Percentiles rank a stretch among this genome's conserved stretches.
Conservation (phyloP, 2,797 vertebrate species). For the Cygnus olor region DNA sequence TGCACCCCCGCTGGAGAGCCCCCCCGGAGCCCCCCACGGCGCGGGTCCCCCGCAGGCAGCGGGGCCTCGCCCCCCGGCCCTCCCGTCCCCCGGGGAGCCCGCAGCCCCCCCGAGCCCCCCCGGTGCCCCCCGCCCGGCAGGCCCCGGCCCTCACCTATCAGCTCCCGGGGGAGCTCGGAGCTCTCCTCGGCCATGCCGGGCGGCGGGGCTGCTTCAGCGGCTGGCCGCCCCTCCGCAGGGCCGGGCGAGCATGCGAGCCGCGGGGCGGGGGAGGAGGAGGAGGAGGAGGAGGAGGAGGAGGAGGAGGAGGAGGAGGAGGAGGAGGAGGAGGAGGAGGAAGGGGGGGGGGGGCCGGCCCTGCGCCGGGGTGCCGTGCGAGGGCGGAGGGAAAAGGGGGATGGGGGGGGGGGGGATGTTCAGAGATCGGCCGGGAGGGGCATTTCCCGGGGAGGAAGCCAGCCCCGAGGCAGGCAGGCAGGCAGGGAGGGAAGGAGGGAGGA, state of each 20-base stretch:
- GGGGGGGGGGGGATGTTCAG: no score
- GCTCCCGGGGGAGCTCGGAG: conserved; percentile 88
- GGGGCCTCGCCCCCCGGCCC: neutral
- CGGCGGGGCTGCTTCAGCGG: conserved; percentile 33
- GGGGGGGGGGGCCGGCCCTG: neutral
- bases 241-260: conserved; percentile 10
- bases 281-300: no score
- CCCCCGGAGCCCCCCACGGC: neutral
- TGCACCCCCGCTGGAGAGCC: neutral
- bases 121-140: neutral
- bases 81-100: neutral
- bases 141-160: conserved; percentile 84
- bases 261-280: neutral
- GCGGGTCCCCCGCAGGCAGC: no score
- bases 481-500: neutral
- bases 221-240: neutral
- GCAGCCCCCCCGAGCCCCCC: neutral
- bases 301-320: neutral
- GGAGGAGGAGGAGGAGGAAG: no score
- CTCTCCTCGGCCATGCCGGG: conserved; percentile 88
- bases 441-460: neutral
- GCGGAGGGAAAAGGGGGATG: neutral
- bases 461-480: neutral
- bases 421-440: neutral
- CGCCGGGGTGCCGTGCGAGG: neutral